Evolutionary conservation across 2,888 invertebrate genomes (phyloP).

Genomic region (Caradrina kadenii): DNA sequence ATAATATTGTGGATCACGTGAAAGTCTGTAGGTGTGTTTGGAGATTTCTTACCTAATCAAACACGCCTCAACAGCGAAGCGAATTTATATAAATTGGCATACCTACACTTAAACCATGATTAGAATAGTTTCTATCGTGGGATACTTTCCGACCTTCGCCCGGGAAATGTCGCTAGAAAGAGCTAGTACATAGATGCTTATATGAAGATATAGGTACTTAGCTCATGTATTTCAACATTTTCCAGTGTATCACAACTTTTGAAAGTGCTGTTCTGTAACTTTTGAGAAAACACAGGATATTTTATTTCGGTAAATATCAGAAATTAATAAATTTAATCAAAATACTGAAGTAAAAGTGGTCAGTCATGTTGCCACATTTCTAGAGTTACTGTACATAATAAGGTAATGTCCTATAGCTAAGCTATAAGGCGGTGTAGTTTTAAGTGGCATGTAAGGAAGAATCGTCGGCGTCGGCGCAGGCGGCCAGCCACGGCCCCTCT

Average conservation of each 20-base stretch:
- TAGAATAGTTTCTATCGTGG: no score
- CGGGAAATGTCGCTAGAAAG: no score
- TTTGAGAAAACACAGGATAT: not conserved
- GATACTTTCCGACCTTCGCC: no score
- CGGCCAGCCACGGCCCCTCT: constrained; percentile 76
- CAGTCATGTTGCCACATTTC: constrained; percentile 52
- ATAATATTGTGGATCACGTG: no score
- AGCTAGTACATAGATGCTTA: no score
- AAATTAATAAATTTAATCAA: not conserved
- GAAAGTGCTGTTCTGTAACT: not conserved
- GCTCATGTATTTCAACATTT: not conserved
- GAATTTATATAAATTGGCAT: no score
- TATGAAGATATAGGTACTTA: no score
- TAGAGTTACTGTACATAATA: constrained; percentile 72
- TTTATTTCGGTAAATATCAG: no score
- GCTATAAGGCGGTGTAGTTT: constrained; percentile 81
- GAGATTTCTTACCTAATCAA: no score
- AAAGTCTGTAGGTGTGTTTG: no score
- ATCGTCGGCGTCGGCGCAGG: constrained; percentile 66
- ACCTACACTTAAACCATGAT: no score
- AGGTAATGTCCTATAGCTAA: constrained; percentile 72
- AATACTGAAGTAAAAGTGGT: constrained; percentile 38
- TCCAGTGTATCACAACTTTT: not conserved
- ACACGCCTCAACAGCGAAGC: no score
- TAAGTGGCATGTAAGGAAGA: constrained; percentile 87